Percentiles rank a stretch among this genome's conserved stretches.
Conservation (phyloP, 2,888 invertebrate genomes). For the Lycia hirtaria region DNA sequence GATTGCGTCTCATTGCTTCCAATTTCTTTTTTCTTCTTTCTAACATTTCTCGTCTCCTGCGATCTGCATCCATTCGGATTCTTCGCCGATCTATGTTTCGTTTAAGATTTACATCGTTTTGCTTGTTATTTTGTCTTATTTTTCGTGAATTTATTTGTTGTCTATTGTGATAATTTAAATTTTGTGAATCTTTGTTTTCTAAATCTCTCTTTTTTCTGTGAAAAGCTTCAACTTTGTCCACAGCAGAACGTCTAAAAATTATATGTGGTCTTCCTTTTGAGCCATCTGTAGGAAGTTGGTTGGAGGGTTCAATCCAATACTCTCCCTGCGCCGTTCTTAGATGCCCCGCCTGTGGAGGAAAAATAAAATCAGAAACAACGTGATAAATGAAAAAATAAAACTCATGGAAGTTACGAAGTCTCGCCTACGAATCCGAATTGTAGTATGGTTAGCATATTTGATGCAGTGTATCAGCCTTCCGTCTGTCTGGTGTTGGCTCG, state of each 20-base stretch:
- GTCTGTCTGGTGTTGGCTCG: conserved; percentile 38
- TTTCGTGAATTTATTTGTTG: conserved; percentile 66
- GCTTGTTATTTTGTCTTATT: neutral
- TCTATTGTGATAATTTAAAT: conserved; percentile 76
- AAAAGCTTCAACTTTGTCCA: conserved; percentile 76
- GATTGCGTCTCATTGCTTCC: conserved; percentile 71
- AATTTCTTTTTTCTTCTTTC: conserved; percentile 68
- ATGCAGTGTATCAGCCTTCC: conserved; percentile 27
- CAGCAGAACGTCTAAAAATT: conserved; percentile 88
- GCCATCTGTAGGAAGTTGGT: conserved; percentile 72
- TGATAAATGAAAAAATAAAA: neutral
- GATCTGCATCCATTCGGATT: conserved; percentile 85
- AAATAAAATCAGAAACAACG: neutral
- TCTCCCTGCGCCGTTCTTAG: conserved; percentile 88
- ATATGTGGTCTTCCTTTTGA: conserved; percentile 86
- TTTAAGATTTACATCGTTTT: conserved; percentile 58
- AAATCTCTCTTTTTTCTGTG: conserved; percentile 70
- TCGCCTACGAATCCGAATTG: conserved; percentile 15
- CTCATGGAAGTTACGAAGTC: neutral
- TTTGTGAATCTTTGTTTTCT: conserved; percentile 46
- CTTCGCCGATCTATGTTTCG: conserved; percentile 76
- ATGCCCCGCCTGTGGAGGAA: conserved; percentile 86
- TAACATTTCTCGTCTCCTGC: conserved; percentile 66
- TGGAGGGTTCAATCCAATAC: conserved; percentile 90
- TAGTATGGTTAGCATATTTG: conserved; percentile 19